Evolutionary conservation across 2,888 invertebrate species (phyloP).

Genomic region (Caenorhabditis sulstoni): DNA sequence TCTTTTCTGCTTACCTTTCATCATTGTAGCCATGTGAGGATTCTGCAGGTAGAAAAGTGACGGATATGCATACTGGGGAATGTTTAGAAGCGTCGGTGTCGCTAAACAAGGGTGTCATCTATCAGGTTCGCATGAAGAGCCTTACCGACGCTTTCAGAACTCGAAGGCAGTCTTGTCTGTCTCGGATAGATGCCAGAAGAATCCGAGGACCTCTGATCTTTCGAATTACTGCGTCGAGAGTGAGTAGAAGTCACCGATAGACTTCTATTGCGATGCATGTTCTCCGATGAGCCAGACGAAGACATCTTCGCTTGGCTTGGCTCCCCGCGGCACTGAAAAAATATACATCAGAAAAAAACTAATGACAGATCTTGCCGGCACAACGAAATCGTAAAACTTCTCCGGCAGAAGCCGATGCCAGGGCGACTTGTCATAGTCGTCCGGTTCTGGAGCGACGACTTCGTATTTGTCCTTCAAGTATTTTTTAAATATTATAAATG

Average conservation of each 20-base stretch:
- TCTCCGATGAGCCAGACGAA: no score
- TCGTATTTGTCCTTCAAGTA: slow-evolving; percentile 23
- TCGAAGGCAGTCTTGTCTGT: slow-evolving; percentile 1
- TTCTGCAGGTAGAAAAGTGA: not conserved
- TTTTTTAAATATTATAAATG: no score
- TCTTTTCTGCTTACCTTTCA: not conserved
- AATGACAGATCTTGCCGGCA: slow-evolving; percentile 20
- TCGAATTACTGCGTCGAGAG: not conserved
- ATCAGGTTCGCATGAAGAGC: no score
- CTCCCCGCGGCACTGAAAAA: slow-evolving; percentile 42
- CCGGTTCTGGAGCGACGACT: slow-evolving; percentile 24
- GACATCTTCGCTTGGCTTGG: not conserved
- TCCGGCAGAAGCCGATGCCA: slow-evolving; percentile 12
- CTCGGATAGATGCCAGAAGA: not conserved
- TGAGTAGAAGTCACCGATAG: slow-evolving; percentile 7
- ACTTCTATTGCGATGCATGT: slow-evolving; percentile 13
- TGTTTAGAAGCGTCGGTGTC: not conserved
- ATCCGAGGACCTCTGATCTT: not conserved
- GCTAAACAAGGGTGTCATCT: not conserved
- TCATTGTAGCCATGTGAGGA: not conserved
- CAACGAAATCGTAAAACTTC: not conserved
- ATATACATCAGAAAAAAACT: not conserved
- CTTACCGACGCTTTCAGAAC: slow-evolving; percentile 18
- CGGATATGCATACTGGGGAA: not conserved
- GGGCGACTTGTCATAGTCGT: slow-evolving; percentile 27